These are phyloP conservation scores for Ostrea denselamellosa DNA, from an alignment of 1,140 invertebrate species.

Conservation along the genomic window DNA sequence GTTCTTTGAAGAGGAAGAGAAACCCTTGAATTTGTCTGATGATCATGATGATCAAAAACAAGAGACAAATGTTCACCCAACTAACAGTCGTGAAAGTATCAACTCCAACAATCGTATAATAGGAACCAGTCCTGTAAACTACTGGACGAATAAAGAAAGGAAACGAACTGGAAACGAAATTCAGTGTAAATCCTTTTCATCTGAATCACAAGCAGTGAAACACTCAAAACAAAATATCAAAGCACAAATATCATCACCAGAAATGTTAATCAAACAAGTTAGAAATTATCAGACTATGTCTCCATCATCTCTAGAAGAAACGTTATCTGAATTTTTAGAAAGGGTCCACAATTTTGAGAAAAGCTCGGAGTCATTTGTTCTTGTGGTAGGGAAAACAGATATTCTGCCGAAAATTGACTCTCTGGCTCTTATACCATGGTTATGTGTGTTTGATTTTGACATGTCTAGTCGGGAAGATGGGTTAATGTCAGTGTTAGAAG, in stretches of 20 bases:
- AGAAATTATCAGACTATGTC: not conserved
- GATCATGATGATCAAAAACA: no score
- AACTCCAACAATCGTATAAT: not conserved
- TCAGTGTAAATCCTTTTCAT: not conserved
- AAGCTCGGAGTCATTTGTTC: conserved; percentile 12
- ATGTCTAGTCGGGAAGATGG: conserved; percentile 48
- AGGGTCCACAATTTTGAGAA: not conserved
- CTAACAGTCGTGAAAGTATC: not conserved
- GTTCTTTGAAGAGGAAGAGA: no score
- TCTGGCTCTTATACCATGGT: conserved; percentile 54
- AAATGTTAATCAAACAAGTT: not conserved
- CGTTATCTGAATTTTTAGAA: not conserved
- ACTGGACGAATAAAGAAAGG: not conserved
- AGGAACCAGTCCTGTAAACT: not conserved
- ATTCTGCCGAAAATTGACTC: not conserved
- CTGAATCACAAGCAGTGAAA: not conserved
- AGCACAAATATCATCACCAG: no score
- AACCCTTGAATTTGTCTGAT: no score
- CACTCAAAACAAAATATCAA: not conserved
- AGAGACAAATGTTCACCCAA: no score
- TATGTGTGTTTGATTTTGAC: conserved; percentile 62
- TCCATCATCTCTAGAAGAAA: not conserved
- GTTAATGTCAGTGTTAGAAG: conserved; percentile 48
- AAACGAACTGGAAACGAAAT: not conserved
- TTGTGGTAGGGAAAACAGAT: conserved; percentile 8